These are phyloP conservation scores for Minunthozetes semirufus DNA, from an alignment of 2,888 invertebrate species.

Conservation along the genomic window DNA sequence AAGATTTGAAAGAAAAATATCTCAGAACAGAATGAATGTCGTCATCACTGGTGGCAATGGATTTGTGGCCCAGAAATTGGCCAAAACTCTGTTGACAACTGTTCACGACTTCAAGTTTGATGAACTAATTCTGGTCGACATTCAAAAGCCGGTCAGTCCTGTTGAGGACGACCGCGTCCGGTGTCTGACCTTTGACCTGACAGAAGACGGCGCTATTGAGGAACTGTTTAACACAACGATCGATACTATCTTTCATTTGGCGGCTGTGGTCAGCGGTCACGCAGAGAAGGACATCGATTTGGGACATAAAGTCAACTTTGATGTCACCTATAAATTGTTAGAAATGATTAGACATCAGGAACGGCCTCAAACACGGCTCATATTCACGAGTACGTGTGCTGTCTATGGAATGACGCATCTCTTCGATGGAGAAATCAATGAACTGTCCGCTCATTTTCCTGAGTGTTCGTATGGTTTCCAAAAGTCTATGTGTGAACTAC, in stretches of 20 bases:
- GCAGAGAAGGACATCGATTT: background rate
- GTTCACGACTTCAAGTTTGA: background rate
- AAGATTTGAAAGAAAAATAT: no score
- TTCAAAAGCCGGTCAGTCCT: background rate
- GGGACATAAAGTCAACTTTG: background rate
- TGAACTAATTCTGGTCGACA: constrained; percentile 15
- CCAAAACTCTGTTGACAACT: background rate
- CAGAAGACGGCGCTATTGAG: background rate
- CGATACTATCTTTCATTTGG: constrained; percentile 22
- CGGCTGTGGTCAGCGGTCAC: constrained; percentile 23
- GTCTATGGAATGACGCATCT: background rate
- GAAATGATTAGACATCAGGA: background rate
- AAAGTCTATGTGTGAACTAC: constrained; percentile 6
- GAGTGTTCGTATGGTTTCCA: background rate
- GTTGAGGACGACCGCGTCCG: background rate
- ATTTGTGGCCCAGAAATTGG: background rate
- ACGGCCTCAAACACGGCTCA: background rate
- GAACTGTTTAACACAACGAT: background rate
- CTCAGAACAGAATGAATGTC: background rate
- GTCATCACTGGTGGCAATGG: constrained; percentile 6
- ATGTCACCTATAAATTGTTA: background rate
- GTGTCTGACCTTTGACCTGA: background rate
- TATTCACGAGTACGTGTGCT: background rate
- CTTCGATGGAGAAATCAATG: background rate
- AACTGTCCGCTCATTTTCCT: background rate